phyloP scores from a whole-genome alignment of 2,888 invertebrate species.

The Troides oblongomaculatus region DNA sequence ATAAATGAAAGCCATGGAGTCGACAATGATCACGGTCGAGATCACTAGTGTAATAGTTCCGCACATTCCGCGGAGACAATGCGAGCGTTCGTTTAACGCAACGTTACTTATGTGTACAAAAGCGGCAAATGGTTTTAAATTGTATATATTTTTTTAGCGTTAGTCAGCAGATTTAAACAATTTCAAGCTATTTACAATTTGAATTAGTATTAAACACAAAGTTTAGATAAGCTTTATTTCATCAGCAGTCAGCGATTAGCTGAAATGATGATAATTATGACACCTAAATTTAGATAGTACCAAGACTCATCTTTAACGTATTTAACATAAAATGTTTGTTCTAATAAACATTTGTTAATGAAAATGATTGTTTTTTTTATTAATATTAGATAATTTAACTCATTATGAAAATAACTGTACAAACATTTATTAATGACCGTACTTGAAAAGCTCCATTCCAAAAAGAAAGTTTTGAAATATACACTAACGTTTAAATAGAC shows the following conservation, averaged over 20 bases:
- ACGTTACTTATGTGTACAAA: constrained; percentile 42
- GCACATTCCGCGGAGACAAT: constrained; percentile 47
- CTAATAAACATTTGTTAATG: no score
- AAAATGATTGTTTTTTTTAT: no score
- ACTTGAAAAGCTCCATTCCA: constrained; percentile 8
- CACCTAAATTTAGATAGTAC: no score
- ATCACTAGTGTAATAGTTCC: constrained; percentile 40
- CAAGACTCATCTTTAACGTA: no score
- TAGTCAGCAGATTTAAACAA: background rate
- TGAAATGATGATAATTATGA: no score
- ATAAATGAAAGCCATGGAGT: constrained; percentile 37
- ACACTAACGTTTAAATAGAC: constrained; percentile 15
- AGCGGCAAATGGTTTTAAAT: constrained; percentile 50
- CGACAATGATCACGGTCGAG: constrained; percentile 33
- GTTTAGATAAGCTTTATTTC: no score
- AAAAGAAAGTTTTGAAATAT: background rate
- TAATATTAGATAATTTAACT: background rate
- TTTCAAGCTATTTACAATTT: background rate
- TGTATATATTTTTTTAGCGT: constrained; percentile 37
- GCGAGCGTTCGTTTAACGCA: constrained; percentile 43
- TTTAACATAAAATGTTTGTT: no score
- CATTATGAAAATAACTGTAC: background rate
- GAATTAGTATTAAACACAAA: background rate
- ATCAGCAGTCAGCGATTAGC: no score
- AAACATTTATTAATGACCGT: background rate